Conservation (phyloP, 1,140 invertebrate species). For the Bursaphelenchus mucronatus region DNA sequence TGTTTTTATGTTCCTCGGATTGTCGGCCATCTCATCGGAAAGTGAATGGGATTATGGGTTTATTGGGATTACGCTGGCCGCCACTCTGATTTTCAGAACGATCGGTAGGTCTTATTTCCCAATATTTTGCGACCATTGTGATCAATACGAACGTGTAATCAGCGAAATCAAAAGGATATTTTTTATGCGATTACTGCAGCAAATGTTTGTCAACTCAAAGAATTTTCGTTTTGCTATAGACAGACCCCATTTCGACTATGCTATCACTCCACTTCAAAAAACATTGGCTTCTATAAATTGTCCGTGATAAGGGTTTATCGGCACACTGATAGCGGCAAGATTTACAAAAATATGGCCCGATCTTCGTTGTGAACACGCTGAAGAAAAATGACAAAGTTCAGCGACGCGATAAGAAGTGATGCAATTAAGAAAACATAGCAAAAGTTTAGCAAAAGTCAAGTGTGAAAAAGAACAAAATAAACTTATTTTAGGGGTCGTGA, state of each 20-base stretch:
- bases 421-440: slow-evolving; percentile 14
- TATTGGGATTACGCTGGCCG: slow-evolving; percentile 82
- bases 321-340: too few species aligned
- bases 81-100: slow-evolving; percentile 86
- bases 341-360: too few species aligned
- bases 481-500: slow-evolving; percentile 42
- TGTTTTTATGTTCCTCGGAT: slow-evolving; percentile 97
- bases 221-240: background rate
- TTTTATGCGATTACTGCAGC: background rate
- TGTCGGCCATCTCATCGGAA: slow-evolving; percentile 74
- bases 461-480: slow-evolving; percentile 5
- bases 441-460: background rate
- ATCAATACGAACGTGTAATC: background rate
- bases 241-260: too few species aligned
- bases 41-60: slow-evolving; percentile 84
- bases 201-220: background rate
- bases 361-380: background rate
- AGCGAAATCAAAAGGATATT: background rate
- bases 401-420: slow-evolving; percentile 5
- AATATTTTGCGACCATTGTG: background rate
- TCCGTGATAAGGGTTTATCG: background rate
- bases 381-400: background rate
- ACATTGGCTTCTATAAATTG: too few species aligned
- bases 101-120: slow-evolving; percentile 62
- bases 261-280: too few species aligned